Evolutionary conservation across 2,113 vertebrate genomes (phyloP).

Genomic region (Calonectris borealis): DNA sequence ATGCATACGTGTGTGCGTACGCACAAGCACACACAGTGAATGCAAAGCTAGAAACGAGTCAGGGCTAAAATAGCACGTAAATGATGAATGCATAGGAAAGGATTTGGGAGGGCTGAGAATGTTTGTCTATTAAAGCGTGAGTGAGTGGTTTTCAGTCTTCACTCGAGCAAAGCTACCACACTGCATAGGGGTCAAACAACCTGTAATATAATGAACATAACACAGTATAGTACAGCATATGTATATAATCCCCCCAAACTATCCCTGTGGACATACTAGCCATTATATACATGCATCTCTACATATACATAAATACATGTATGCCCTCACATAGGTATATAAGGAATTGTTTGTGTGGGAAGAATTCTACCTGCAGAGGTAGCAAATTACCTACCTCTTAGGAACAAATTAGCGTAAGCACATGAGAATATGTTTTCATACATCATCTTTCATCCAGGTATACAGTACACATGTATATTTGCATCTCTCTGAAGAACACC

Average conservation of each 20-base stretch:
- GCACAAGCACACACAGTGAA: accelerated
- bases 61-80: neutral
- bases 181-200: neutral
- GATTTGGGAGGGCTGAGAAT: neutral
- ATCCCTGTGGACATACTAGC: neutral
- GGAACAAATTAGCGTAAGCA: neutral
- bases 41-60: neutral
- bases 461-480: accelerated
- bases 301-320: neutral
- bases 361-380: neutral
- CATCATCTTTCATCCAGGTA: neutral
- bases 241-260: neutral
- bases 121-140: neutral
- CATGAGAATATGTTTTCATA: neutral
- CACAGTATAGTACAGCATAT: accelerated
- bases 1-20: accelerated
- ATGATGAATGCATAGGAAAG: neutral
- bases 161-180: neutral
- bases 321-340: too few species aligned
- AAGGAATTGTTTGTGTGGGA: neutral
- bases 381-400: neutral
- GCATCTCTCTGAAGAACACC: accelerated
- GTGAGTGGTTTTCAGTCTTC: neutral
- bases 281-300: neutral
- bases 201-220: neutral